Evolutionary conservation across 2,797 vertebrate genomes (phyloP).

Genomic region (Poeciliopsis infans): DNA sequence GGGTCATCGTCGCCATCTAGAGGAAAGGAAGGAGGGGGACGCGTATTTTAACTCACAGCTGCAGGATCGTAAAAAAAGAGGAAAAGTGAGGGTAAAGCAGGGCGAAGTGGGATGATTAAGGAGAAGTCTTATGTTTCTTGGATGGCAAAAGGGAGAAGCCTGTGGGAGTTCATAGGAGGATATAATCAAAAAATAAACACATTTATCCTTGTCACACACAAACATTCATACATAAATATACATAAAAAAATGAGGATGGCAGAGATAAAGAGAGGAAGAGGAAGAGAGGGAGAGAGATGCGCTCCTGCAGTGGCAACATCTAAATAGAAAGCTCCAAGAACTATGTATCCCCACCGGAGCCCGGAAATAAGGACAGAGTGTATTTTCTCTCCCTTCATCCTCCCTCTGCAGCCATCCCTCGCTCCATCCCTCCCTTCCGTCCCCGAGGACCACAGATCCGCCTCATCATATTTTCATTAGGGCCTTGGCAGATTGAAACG

Average conservation of each 20-base stretch:
- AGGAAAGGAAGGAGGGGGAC: conserved; percentile 55
- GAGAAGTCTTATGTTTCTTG: conserved; percentile 64
- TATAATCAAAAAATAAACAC: conserved; percentile 72
- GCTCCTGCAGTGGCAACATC: conserved; percentile 80
- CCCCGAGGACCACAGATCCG: conserved; percentile 77
- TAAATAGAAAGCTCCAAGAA: conserved; percentile 89
- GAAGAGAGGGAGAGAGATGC: conserved; percentile 53
- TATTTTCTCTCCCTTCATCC: conserved; percentile 81
- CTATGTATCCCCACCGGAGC: conserved; percentile 89
- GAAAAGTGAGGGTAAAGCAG: conserved; percentile 55
- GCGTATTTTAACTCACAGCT: conserved; percentile 23
- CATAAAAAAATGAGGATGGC: conserved; percentile 61
- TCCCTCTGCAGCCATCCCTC: conserved; percentile 78
- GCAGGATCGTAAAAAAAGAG: conserved; percentile 37
- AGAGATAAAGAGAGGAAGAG: conserved; percentile 56
- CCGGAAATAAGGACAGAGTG: conserved; percentile 93
- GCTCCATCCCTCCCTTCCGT: conserved; percentile 67
- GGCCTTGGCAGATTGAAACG: conserved; percentile 82
- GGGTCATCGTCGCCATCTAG: conserved; percentile 99
- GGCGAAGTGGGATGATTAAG: conserved; percentile 65
- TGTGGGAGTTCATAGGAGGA: conserved; percentile 66
- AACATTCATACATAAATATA: conserved; percentile 23
- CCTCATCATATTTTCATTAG: conserved; percentile 84
- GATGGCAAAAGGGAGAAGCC: conserved; percentile 55
- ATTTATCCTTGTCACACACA: conserved; percentile 62